Conservation (phyloP, 2,113 vertebrate species). For the Chamaea fasciata region DNA sequence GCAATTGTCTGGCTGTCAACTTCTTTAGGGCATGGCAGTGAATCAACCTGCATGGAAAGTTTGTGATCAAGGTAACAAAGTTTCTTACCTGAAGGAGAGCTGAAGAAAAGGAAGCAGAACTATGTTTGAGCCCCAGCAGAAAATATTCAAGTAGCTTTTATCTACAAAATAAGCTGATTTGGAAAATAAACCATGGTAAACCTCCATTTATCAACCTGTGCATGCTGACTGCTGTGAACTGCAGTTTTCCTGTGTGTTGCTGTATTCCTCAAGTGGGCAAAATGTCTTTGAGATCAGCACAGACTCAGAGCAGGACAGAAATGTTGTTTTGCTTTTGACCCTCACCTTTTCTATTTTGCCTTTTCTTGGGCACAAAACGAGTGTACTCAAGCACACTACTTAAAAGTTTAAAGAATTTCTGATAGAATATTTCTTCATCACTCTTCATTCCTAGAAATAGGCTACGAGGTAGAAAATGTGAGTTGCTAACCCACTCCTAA, state of each 20-base stretch:
- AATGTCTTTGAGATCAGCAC: background rate
- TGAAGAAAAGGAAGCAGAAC: background rate
- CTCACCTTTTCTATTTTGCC: background rate
- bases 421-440: background rate
- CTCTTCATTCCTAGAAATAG: background rate
- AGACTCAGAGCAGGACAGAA: background rate
- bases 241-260: background rate
- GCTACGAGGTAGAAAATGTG: background rate
- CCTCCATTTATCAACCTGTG: background rate
- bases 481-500: background rate
- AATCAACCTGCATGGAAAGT: background rate
- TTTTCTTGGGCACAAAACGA: background rate
- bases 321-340: background rate
- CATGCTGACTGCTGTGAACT: background rate
- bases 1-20: background rate
- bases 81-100: background rate
- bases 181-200: background rate
- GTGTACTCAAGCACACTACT: rapidly evolving
- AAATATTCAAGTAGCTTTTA: background rate
- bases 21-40: background rate
- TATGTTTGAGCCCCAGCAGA: background rate
- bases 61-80: background rate
- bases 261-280: background rate
- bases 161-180: background rate
- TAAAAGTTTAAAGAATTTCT: background rate